Conservation (phyloP, 2,888 invertebrate species). For the Physocephala rufipes region DNA sequence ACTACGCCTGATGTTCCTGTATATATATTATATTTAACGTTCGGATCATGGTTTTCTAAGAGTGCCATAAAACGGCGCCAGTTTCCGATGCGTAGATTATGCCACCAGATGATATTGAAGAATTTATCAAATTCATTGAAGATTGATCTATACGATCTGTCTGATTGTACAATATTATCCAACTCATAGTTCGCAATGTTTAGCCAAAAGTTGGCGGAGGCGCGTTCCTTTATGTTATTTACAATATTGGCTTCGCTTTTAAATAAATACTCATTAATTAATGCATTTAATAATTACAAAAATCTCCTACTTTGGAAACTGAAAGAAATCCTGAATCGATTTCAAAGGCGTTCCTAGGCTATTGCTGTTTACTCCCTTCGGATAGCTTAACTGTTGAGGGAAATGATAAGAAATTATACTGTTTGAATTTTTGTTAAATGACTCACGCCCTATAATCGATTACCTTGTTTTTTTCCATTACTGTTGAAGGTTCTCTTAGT, state of each 20-base stretch:
- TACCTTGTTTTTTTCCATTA: conserved; percentile 8
- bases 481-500: not conserved
- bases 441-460: too few relatives aligned
- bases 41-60: conserved; percentile 20
- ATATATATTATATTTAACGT: conserved; percentile 15
- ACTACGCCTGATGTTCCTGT: conserved; percentile 21
- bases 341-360: not conserved
- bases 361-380: not conserved
- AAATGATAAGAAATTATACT: not conserved
- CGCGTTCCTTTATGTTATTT: not conserved
- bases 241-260: not conserved
- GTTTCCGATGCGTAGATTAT: conserved; percentile 18
- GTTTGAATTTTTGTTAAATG: too few relatives aligned
- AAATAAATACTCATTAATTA: not conserved
- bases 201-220: conserved; percentile 22
- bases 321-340: not conserved
- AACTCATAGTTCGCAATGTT: conserved; percentile 27
- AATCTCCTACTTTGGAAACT: conserved; percentile 12
- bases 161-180: conserved; percentile 16
- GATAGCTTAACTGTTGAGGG: not conserved
- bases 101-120: conserved; percentile 34
- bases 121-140: not conserved
- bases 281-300: not conserved
- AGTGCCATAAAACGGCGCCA: conserved; percentile 23
- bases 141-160: not conserved